Conservation (phyloP, 2,888 invertebrate species). For the Abrostola tripartita region DNA sequence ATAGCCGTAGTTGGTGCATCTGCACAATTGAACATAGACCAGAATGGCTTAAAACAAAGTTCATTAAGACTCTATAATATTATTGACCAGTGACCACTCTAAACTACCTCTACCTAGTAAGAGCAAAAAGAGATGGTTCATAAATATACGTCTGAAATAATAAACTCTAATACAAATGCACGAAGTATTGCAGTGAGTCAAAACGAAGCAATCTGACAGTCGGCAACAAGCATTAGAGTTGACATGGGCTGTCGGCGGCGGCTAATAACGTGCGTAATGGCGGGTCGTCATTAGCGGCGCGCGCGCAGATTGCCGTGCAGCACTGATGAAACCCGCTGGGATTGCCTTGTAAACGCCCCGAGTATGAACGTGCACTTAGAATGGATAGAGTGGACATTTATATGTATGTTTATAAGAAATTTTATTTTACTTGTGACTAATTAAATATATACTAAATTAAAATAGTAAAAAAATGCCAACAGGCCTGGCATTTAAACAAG, state of each 20-base stretch:
- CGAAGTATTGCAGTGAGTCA: conserved; percentile 20
- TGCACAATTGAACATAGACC: too few species aligned
- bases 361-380: conserved; percentile 56
- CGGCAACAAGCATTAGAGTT: conserved; percentile 60
- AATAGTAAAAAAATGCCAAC: too few species aligned
- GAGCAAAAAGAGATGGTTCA: conserved; percentile 24
- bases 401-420: conserved; percentile 3
- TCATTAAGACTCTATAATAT: too few species aligned
- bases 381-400: conserved; percentile 63
- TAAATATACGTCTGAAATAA: conserved; percentile 26
- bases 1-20: too few species aligned
- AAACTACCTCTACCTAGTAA: conserved; percentile 19
- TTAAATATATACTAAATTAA: too few species aligned
- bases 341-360: conserved; percentile 84
- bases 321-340: conserved; percentile 81
- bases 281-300: conserved; percentile 76
- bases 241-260: conserved; percentile 65
- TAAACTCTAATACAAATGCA: conserved; percentile 38
- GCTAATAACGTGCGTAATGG: conserved; percentile 83
- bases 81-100: too few species aligned
- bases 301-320: conserved; percentile 80
- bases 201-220: conserved; percentile 42
- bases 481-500: too few species aligned
- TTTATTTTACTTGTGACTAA: too few species aligned
- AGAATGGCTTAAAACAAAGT: too few species aligned